Base-by-base conservation (phyloP, 2,113 vertebrate species). In the Empidonax traillii region DNA sequence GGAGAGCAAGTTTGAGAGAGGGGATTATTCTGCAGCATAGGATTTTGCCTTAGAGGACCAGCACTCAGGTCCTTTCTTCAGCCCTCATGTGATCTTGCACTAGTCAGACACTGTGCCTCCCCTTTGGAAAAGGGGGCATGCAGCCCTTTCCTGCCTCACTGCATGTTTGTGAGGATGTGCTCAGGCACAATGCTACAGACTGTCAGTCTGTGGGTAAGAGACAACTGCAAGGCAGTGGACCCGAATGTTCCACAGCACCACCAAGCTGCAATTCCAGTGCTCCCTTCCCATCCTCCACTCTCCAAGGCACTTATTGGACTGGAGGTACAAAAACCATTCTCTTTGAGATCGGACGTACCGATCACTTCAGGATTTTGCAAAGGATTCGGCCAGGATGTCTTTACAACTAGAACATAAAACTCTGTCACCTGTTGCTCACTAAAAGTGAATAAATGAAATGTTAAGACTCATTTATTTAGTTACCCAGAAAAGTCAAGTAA, bases 111-210 rank as follows among this genome's bases (percentile, higher is more conserved):
- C 19, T 41, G 52, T 58, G 52, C 17, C 43, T 51, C 14, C 46
- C 31, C 31, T 76, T 21, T 43, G 58, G 18, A 30, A 79, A 55
- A 75, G 30, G 44, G 6, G 5, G 17, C 41, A 59, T 41, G 53
- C 74, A 68, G 28, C 0, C 0, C 11, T 85, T 46, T 49, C 33
- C 30, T 61, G 39, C 35, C 43, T 85, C 30, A 3, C 24, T 20
- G 30, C 0, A 0, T 3, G 20, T 30, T n/a, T 74, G 20, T 12
- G 33, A 84, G 49, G 44, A 23, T 21, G 9, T 28, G 25, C 66
- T 85, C 47, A 58, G 47, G 74, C 35, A 51, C 2, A 4, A 37
- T 3, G 1, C 16, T 37, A 25, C 41, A 20, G 33, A 17, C 31
- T 62, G 31, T 41, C 35, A 31, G 39, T 23, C 8, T 30, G 11